Conservation (phyloP, 2,113 vertebrate genomes). For the Mormoops blainvillei region DNA sequence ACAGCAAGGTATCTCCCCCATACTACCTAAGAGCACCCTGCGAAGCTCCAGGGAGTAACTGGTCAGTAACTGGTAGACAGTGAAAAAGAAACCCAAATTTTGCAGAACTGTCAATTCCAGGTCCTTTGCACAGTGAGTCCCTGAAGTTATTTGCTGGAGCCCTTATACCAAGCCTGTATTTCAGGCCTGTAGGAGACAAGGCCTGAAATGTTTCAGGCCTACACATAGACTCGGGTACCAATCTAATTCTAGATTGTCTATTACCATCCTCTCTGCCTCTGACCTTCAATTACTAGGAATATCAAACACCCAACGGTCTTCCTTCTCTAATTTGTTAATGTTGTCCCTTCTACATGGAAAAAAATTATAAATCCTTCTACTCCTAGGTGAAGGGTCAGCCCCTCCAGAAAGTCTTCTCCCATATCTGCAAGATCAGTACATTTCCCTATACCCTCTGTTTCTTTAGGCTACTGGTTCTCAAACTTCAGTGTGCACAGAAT, state of each 20-base stretch:
- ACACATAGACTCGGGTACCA: neutral
- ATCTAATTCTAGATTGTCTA: neutral
- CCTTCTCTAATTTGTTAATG: neutral
- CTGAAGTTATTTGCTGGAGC: neutral
- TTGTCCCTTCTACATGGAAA: neutral
- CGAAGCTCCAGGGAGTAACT: neutral
- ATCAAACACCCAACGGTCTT: neutral
- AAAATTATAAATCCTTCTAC: neutral
- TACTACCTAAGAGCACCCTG: neutral
- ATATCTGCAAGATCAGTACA: neutral
- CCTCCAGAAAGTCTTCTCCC: neutral
- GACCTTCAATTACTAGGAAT: neutral
- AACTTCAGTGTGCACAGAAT: neutral
- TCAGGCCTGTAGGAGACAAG: neutral
- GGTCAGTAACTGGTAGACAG: neutral
- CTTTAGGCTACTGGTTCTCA: neutral
- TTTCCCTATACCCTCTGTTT: neutral
- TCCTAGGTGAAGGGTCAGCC: neutral
- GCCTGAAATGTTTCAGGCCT: neutral
- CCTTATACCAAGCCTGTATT: neutral
- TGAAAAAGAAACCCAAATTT: neutral
- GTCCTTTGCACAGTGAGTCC: neutral
- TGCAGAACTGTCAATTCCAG: neutral
- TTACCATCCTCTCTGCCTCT: neutral
- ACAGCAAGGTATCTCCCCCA: neutral